phyloP scores from a whole-genome alignment of 2,888 invertebrate species.

The Nudaria mundana region DNA sequence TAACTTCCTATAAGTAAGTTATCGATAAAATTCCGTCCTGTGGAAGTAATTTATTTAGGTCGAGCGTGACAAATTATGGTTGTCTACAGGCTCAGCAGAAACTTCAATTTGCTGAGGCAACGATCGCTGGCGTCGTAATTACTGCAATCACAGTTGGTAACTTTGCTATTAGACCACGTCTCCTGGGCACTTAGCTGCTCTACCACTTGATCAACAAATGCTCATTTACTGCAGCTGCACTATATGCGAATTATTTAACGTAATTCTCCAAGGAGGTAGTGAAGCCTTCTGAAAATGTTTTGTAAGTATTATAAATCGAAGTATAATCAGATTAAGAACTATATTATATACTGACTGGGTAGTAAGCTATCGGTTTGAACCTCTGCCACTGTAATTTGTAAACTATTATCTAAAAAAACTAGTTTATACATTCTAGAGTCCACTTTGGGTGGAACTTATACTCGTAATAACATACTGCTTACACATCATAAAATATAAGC shows the following conservation, averaged over 20 bases:
- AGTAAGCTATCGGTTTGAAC: not conserved
- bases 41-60: constrained; percentile 43
- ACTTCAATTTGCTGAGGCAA: constrained; percentile 2
- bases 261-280: constrained; percentile 5
- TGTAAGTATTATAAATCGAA: not conserved
- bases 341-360: too few relatives aligned
- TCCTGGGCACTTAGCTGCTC: constrained; percentile 22
- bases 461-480: too few relatives aligned
- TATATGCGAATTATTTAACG: constrained; percentile 2
- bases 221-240: constrained; percentile 17
- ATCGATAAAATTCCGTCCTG: constrained; percentile 18
- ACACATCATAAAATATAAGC: too few relatives aligned
- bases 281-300: too few relatives aligned
- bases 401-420: too few relatives aligned
- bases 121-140: constrained; percentile 21
- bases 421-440: too few relatives aligned
- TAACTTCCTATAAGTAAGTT: constrained; percentile 13
- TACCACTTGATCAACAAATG: constrained; percentile 27
- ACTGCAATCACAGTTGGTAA: constrained; percentile 24
- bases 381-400: too few relatives aligned
- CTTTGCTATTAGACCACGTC: constrained; percentile 22
- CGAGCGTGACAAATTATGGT: constrained; percentile 43
- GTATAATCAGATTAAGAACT: too few relatives aligned
- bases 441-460: too few relatives aligned
- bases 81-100: constrained; percentile 18